Conservation (phyloP, 2,113 vertebrate genomes). For the Pterocles burchelli region DNA sequence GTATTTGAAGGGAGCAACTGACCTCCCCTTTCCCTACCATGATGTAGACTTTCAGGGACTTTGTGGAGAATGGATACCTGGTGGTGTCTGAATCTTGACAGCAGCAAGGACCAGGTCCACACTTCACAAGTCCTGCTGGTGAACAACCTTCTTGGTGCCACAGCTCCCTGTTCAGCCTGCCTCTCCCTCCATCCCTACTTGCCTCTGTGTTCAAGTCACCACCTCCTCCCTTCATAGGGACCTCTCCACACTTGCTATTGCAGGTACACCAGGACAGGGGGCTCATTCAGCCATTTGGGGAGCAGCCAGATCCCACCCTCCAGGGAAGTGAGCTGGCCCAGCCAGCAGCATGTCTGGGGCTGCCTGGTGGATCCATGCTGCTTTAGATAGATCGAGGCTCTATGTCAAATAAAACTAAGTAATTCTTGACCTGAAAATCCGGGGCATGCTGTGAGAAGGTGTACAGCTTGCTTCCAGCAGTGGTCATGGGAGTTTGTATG, state of each 20-base stretch:
- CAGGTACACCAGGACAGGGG: not conserved
- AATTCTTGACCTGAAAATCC: not conserved
- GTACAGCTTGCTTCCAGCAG: not conserved
- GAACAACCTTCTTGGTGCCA: not conserved
- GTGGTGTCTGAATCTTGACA: not conserved
- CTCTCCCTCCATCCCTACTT: not conserved
- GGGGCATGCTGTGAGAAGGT: not conserved
- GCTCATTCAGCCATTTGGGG: not conserved
- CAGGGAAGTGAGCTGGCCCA: not conserved
- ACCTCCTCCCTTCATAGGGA: not conserved
- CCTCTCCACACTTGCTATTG: not conserved
- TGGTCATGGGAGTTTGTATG: not conserved
- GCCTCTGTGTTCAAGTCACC: not conserved
- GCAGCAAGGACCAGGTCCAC: not conserved
- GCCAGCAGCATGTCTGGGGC: not conserved
- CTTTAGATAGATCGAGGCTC: not conserved
- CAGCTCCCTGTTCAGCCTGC: not conserved
- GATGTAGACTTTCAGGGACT: not conserved
- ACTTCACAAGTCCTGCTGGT: not conserved
- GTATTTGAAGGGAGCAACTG: not conserved
- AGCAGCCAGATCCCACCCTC: not conserved
- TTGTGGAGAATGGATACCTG: not conserved
- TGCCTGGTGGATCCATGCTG: not conserved
- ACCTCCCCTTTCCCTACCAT: not conserved
- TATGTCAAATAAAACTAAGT: not conserved